Base-by-base conservation (phyloP, 2,113 vertebrate genomes). In the Thryonomys swinderianus region DNA sequence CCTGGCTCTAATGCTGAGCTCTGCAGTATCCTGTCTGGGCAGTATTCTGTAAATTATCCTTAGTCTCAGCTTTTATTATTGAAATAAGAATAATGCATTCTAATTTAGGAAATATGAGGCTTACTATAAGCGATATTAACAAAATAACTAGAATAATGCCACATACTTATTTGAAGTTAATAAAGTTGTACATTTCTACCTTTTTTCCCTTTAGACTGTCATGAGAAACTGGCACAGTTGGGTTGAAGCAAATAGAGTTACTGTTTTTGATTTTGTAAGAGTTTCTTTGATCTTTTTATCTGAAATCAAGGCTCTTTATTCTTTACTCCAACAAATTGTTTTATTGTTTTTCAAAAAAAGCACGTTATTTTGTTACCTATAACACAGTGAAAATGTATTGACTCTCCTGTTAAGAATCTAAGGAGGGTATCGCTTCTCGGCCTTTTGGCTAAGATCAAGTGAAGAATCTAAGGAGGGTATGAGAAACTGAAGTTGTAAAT, bases 1-100 rank as follows among this genome's bases (percentile, higher is more conserved):
- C n/a, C 67, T 32, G 3, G 2, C 20, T 78, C 5, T 69, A 55
- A 27, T 80, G 34, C 42, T 69, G 30, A 94, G 61, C 45, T 93
- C 16, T 57, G 23, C 34, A 88, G 51, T 64, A 48, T 88, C 53
- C 34, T 92, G 3, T 51, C 42, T 91, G 9, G 83, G 14, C 32
- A 57, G 27, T 85, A 59, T 20, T 59, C 12, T 73, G 69, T 74
- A n/a, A 45, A 32, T 96, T 95, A 91, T 76, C 53, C n/a, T 71
- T 90, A n/a, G 34, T 66, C 85, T 90, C 67, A 78, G 66, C n/a
- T 83, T 94, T 93, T 76, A 67, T 83, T 83, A 59, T 40, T 84
- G 89, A 83, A 74, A 32, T 34, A 59, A 30, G 30, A 96, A 78
- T 95, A 88, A 40, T 76, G 45, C n/a, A 88, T 18, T 86, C 27